Evolutionary conservation across 2,113 vertebrate species (phyloP).

Genomic region (Crotalus horridus): DNA sequence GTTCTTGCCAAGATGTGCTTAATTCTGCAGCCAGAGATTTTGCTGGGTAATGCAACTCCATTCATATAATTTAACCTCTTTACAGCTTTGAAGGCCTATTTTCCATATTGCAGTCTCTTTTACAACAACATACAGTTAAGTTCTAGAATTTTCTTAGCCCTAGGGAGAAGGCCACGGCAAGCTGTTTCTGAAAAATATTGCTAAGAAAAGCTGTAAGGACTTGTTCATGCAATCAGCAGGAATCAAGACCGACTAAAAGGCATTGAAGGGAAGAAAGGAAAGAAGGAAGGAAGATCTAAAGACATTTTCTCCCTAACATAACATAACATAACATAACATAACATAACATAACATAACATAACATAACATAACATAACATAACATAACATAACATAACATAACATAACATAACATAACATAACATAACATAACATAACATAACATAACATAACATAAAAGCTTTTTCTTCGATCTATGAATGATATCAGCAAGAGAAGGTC

Average conservation of each 20-base stretch:
- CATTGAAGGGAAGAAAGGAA: not conserved
- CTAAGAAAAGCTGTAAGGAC: not conserved
- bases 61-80: not conserved
- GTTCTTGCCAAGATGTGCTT: not conserved
- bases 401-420: too few species aligned
- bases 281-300: not conserved
- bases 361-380: too few species aligned
- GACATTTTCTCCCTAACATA: too few species aligned
- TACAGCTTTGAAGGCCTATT: not conserved
- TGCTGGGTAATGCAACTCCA: not conserved
- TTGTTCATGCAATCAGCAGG: not conserved
- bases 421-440: too few species aligned
- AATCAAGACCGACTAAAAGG: not conserved
- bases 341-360: too few species aligned
- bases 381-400: too few species aligned
- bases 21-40: not conserved
- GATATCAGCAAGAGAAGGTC: conserved; percentile 16
- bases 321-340: too few species aligned
- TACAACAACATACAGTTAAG: not conserved
- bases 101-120: not conserved
- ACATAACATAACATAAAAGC: too few species aligned
- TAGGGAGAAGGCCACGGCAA: not conserved
- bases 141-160: not conserved
- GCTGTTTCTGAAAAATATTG: not conserved
- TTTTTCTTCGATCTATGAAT: not conserved